Conservation (phyloP, 2,797 vertebrate species). For the Sparidentex hasta region DNA sequence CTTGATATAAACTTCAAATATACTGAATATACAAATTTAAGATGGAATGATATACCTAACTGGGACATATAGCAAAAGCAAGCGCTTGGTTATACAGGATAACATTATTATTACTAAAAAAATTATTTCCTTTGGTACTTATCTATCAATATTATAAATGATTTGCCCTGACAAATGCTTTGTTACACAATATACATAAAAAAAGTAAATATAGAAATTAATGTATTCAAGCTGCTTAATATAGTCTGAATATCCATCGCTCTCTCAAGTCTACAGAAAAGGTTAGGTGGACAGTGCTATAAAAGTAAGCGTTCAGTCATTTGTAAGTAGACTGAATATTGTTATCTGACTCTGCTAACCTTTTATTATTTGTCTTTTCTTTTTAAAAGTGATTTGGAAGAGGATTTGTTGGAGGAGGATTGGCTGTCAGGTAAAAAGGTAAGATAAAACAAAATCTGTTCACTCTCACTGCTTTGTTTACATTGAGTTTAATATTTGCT, state of each 20-base stretch:
- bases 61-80: not conserved
- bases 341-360: slow-evolving; percentile 14
- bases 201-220: too few relatives aligned
- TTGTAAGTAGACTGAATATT: not conserved
- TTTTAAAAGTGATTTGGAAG: slow-evolving; percentile 92
- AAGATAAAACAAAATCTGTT: slow-evolving; percentile 62
- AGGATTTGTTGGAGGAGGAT: slow-evolving; percentile 95
- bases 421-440: slow-evolving; percentile 95
- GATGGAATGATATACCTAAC: too few relatives aligned
- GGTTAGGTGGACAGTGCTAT: not conserved
- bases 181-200: not conserved
- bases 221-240: too few relatives aligned
- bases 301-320: not conserved
- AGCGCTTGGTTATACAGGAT: not conserved
- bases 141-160: not conserved
- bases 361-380: slow-evolving; percentile 34
- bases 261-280: not conserved
- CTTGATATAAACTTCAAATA: too few relatives aligned
- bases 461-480: slow-evolving; percentile 10
- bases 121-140: not conserved
- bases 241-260: not conserved
- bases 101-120: not conserved
- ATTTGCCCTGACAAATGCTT: not conserved
- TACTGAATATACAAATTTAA: too few relatives aligned
- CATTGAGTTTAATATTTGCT: not conserved